Evolutionary conservation across 2,888 invertebrate species (phyloP).

Genomic region (Perithous albicinctus): DNA sequence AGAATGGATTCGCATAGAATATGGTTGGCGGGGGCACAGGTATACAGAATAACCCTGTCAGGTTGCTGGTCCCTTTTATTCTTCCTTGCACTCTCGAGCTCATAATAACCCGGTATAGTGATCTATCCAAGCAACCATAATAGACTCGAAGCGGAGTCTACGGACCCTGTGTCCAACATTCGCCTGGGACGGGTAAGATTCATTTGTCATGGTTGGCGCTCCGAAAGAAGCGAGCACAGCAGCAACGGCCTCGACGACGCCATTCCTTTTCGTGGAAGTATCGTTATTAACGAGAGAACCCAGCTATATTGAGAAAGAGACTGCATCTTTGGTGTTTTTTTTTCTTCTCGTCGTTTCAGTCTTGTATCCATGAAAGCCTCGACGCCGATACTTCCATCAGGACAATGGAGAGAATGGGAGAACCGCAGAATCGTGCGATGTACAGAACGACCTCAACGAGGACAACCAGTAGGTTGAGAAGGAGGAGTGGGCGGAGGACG

Average conservation of each 20-base stretch:
- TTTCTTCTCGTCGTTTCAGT: slow-evolving; percentile 33
- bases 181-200: slow-evolving; percentile 25
- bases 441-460: slow-evolving; percentile 58
- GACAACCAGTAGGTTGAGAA: slow-evolving; percentile 45
- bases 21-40: not conserved
- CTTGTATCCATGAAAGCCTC: slow-evolving; percentile 31
- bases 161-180: not conserved
- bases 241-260: slow-evolving; percentile 26
- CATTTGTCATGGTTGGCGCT: slow-evolving; percentile 51
- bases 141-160: not conserved
- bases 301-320: slow-evolving; percentile 20
- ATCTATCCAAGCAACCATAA: not conserved
- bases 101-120: slow-evolving; percentile 11
- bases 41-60: not conserved
- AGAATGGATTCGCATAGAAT: not conserved
- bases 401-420: slow-evolving; percentile 41
- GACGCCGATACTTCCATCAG: slow-evolving; percentile 46
- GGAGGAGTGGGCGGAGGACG: not conserved
- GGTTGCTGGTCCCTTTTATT: not conserved
- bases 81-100: slow-evolving; percentile 9
- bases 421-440: slow-evolving; percentile 42
- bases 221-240: not conserved
- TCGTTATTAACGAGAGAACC: slow-evolving; percentile 57
- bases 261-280: slow-evolving; percentile 36
- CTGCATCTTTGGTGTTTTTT: slow-evolving; percentile 5